Conservation (phyloP, 2,888 invertebrate species). For the Cryptophagus acutangulus region DNA sequence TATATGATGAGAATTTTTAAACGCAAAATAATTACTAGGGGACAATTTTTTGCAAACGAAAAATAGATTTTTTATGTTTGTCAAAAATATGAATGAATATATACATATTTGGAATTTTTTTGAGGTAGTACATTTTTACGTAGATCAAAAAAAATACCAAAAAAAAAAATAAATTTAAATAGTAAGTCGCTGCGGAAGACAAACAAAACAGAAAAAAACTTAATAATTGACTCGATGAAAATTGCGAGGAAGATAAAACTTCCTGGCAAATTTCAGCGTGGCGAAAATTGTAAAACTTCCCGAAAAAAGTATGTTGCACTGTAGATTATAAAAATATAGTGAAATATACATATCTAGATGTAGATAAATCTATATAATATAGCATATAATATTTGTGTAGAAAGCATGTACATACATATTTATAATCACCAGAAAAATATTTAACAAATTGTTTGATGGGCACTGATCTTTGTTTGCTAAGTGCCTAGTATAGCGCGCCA, state of each 20-base stretch:
- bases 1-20: no score
- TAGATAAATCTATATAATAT: constrained; percentile 35
- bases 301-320: constrained; percentile 41
- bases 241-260: no score
- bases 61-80: constrained; percentile 7
- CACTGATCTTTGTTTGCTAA: constrained; percentile 43
- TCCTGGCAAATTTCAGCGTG: no score
- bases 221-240: no score
- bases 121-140: no score
- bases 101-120: no score
- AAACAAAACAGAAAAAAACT: background rate
- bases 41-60: constrained; percentile 4
- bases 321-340: constrained; percentile 35
- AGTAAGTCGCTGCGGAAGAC: constrained; percentile 7
- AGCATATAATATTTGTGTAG: constrained; percentile 32
- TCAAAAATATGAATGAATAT: no score
- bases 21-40: no score
- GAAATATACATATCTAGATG: constrained; percentile 44
- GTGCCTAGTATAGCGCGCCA: no score
- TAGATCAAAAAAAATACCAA: constrained; percentile 8
- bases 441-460: constrained; percentile 37
- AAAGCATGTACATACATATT: constrained; percentile 34
- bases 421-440: background rate
- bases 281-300: constrained; percentile 34
- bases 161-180: background rate